Evolutionary conservation across 2,113 vertebrate species (phyloP), one percentile per base, ranked within the genome.

Genomic region (Hucho hucho): DNA sequence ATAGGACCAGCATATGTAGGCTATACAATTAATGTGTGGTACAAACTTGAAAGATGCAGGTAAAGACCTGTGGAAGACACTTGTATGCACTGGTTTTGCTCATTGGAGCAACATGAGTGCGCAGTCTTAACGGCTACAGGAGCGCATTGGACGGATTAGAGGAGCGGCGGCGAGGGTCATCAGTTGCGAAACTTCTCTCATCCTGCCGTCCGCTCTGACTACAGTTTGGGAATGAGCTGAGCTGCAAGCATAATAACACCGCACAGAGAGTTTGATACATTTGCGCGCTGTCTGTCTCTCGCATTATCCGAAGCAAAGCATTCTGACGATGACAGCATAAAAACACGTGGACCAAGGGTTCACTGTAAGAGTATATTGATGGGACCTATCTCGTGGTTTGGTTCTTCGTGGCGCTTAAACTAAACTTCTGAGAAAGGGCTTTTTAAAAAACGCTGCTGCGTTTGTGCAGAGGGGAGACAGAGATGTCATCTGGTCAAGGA

Each of bases 401-500:
- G 2, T 67, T 67, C 18, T 29, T n/a, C 11, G n/a, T 22, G 18
- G 14, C 6, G 20, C 65, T 67, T 1, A 20, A n/a, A 67, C 65
- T 29, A 28, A 67, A 67, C 65, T 67, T 28, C 5, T 14, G 59
- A 73, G 37, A 56, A 46, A 64, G 24, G 49, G 32, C 4, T 3
- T 16, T 16, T 14, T 32, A n/a, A 65, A 14, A 65, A 59, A 29
- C 12, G 26, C 20, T 16, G 3, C 7, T 53, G 70, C 24, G 59
- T 82, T 43, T 67, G 43, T 18, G 43, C 32, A n/a, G 66, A 68
- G 32, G 4, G 63, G 37, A 20, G 24, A 49, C 14, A 70, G 81
- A 92, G 92, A 95, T 91, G 89, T 89, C 89, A 59, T 92, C 93
- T 3, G 94, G 93, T 3, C 95, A 96, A 49, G 96, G 95, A 75